A percentile compares a stretch with the other conserved stretches of the same genome.
Evolutionary conservation across 2,113 vertebrate species (phyloP).

Genomic region (Zingel zingel): DNA sequence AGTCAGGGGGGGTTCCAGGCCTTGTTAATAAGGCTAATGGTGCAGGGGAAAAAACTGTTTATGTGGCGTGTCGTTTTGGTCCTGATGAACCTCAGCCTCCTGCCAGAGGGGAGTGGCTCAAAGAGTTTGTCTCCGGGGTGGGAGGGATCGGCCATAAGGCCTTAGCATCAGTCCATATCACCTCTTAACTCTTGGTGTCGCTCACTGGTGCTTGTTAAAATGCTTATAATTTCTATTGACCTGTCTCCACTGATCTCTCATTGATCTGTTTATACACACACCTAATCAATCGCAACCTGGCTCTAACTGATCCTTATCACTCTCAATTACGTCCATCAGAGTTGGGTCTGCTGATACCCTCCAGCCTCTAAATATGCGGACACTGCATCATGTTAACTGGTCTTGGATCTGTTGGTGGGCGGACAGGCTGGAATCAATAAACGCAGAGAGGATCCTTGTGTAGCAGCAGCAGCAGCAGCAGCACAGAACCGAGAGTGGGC

Average conservation of each 20-base stretch:
- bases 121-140: too few species aligned
- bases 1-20: too few species aligned
- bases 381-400: slow-evolving; percentile 66
- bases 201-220: slow-evolving; percentile 53
- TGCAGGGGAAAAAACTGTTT: too few species aligned
- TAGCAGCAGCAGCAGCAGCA: slow-evolving; percentile 8
- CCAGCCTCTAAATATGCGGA: slow-evolving; percentile 73
- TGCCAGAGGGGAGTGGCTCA: too few species aligned
- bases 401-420: slow-evolving; percentile 64
- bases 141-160: too few species aligned
- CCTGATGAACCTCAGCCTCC: too few species aligned
- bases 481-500: slow-evolving; percentile 32
- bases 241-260: slow-evolving; percentile 57
- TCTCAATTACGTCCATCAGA: slow-evolving; percentile 78
- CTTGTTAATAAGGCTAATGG: too few species aligned
- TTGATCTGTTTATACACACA: slow-evolving; percentile 63
- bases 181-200: slow-evolving; percentile 27
- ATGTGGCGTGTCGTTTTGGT: too few species aligned
- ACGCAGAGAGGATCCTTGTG: slow-evolving; percentile 48
- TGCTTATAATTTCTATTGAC: slow-evolving; percentile 65
- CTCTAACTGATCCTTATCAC: slow-evolving; percentile 75
- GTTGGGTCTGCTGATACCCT: slow-evolving; percentile 73
- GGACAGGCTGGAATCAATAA: slow-evolving; percentile 70
- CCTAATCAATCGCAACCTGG: slow-evolving; percentile 73
- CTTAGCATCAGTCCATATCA: slow-evolving; percentile 27